phyloP scores from a whole-genome alignment of 2,113 vertebrate genomes.

The Gnathonemus longibarbis region DNA sequence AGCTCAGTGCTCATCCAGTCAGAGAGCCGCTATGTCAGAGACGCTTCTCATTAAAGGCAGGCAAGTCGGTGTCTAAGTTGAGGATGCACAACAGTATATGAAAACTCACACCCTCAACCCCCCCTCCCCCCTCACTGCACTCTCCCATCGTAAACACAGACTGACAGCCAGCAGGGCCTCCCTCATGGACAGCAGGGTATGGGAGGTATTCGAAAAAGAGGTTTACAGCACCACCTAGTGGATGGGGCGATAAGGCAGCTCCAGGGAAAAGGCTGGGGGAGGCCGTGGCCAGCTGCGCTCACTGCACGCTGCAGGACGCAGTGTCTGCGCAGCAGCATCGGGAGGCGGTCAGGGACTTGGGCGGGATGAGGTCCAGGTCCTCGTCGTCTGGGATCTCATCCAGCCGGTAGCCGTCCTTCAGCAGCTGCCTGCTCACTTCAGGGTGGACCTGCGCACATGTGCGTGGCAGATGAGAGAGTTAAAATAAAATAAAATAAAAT shows the following conservation, averaged over 20 bases:
- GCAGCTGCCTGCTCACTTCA: constrained; percentile 82
- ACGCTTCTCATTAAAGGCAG: neutral
- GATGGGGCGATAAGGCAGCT: neutral
- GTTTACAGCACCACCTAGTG: neutral
- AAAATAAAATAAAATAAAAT: neutral
- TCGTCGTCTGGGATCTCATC: constrained; percentile 95
- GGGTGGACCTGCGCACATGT: constrained; percentile 66
- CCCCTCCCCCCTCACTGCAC: neutral
- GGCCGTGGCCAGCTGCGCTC: constrained; percentile 30
- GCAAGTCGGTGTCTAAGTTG: neutral
- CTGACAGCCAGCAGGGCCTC: neutral
- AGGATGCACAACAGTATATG: neutral
- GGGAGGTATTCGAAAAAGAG: neutral
- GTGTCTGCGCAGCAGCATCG: constrained; percentile 75
- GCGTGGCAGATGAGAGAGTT: neutral
- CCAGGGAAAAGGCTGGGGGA: neutral
- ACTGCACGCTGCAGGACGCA: constrained; percentile 76
- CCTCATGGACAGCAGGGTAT: neutral
- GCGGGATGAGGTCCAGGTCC: constrained; percentile 92
- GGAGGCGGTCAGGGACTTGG: constrained; percentile 74
- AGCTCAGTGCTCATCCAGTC: neutral
- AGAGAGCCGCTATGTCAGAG: neutral
- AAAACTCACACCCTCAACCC: neutral
- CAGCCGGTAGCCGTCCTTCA: constrained; percentile 88
- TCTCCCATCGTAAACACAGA: neutral